Conservation (phyloP, 2,888 invertebrate genomes). For the Cantharis nigra region DNA sequence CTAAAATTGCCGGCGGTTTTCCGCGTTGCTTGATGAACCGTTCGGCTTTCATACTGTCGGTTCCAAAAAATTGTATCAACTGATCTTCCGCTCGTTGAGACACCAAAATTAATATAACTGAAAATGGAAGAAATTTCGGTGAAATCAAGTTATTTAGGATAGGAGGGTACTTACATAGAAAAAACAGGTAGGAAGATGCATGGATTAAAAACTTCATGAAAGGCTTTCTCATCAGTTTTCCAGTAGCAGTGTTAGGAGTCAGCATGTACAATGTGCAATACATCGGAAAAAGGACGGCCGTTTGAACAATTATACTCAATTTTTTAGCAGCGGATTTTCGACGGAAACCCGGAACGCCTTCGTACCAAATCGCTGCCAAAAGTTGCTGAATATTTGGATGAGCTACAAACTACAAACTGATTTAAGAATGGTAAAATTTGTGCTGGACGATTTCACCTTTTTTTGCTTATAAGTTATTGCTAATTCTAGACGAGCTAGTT, state of each 20-base stretch:
- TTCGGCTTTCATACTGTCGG: constrained; percentile 69
- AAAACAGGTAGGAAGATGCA: constrained; percentile 91
- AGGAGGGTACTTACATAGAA: constrained; percentile 72
- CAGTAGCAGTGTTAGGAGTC: constrained; percentile 79
- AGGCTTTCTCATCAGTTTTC: constrained; percentile 86
- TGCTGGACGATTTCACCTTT: constrained; percentile 64
- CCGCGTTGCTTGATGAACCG: constrained; percentile 77
- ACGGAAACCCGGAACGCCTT: constrained; percentile 92
- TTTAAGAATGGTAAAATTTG: constrained; percentile 7
- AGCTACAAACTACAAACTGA: constrained; percentile 80
- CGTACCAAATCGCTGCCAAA: constrained; percentile 91
- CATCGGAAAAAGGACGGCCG: constrained; percentile 84
- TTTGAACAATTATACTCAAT: constrained; percentile 67
- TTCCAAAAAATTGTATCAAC: constrained; percentile 72
- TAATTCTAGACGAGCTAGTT: constrained; percentile 81
- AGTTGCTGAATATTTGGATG: constrained; percentile 95
- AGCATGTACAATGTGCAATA: constrained; percentile 86
- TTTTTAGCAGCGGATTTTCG: constrained; percentile 77
- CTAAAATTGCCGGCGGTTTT: constrained; percentile 81
- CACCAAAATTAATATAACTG: constrained; percentile 89
- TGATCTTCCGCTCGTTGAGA: constrained; percentile 87
- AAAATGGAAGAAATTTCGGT: constrained; percentile 16
- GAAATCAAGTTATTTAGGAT: too few relatives aligned
- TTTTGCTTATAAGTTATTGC: constrained; percentile 96
- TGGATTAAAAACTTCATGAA: constrained; percentile 97